phyloP scores from a whole-genome alignment of 2,113 vertebrate species.

The Eretmochelys imbricata region DNA sequence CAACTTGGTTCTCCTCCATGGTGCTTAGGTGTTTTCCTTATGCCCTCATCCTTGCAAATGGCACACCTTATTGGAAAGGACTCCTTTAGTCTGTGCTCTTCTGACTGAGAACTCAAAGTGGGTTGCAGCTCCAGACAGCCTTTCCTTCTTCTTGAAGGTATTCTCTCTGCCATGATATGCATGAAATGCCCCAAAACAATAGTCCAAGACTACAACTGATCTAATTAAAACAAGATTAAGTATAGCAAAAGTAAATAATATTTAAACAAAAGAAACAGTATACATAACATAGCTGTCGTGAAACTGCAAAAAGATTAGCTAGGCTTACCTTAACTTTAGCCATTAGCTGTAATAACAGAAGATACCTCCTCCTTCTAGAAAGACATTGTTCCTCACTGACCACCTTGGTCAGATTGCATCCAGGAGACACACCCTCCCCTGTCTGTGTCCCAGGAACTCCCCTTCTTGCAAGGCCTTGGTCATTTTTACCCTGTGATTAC shows the following conservation, averaged over 20 bases:
- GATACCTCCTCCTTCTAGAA: not conserved
- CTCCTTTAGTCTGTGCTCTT: not conserved
- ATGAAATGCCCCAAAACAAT: not conserved
- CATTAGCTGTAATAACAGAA: not conserved
- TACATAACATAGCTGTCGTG: not conserved
- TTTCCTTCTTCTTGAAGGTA: not conserved
- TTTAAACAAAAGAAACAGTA: not conserved
- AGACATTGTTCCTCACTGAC: not conserved
- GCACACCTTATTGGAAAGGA: not conserved
- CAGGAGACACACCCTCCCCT: not conserved
- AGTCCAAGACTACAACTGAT: not conserved
- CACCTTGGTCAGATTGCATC: not conserved
- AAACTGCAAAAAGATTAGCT: not conserved
- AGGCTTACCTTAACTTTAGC: not conserved
- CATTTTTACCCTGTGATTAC: not conserved
- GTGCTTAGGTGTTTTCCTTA: not conserved
- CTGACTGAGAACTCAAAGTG: not conserved
- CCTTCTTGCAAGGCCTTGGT: not conserved
- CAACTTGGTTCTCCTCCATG: not conserved
- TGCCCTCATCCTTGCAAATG: not conserved
- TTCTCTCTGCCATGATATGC: not conserved
- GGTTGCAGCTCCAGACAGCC: not conserved
- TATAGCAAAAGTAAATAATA: not conserved
- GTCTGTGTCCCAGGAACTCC: not conserved
- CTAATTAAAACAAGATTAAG: not conserved